These are phyloP conservation scores for Telmatherina bonti DNA, from an alignment of 2,797 vertebrate genomes.

Conservation along the genomic window DNA sequence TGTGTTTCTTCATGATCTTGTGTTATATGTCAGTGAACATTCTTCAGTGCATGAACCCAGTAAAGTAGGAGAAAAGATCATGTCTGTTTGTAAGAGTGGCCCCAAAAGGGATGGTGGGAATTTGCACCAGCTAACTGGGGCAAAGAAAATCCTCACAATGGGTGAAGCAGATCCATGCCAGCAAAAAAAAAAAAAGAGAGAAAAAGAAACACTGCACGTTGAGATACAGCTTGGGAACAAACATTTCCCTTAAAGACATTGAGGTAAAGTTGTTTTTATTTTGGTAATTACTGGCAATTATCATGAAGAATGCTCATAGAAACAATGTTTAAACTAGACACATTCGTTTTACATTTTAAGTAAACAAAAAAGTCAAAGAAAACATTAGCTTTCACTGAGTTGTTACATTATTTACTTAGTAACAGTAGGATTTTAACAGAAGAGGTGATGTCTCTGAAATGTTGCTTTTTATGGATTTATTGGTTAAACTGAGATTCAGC, in stretches of 20 bases:
- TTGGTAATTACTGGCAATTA: neutral
- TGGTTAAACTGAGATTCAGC: neutral
- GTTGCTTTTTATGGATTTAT: neutral
- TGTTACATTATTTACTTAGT: neutral
- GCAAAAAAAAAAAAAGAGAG: conserved; percentile 23
- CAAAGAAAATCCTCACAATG: conserved; percentile 60
- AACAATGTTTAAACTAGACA: neutral
- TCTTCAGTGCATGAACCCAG: neutral
- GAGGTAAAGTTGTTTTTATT: conserved; percentile 46
- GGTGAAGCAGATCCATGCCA: conserved; percentile 35
- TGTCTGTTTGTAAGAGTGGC: conserved; percentile 33
- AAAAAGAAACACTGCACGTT: conserved; percentile 24
- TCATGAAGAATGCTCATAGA: neutral
- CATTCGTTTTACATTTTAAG: neutral
- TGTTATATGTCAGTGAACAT: neutral
- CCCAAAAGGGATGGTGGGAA: conserved; percentile 38
- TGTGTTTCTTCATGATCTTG: neutral
- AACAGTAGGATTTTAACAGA: neutral
- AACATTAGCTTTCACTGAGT: neutral
- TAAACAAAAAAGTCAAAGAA: neutral
- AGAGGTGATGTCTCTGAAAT: neutral
- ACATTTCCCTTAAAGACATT: conserved; percentile 20
- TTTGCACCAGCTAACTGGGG: conserved; percentile 55
- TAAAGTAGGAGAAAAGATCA: neutral
- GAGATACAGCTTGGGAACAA: conserved; percentile 22